These are phyloP conservation scores for Argynnis bischoffii DNA, from an alignment of 2,888 invertebrate species.

Conservation along the genomic window DNA sequence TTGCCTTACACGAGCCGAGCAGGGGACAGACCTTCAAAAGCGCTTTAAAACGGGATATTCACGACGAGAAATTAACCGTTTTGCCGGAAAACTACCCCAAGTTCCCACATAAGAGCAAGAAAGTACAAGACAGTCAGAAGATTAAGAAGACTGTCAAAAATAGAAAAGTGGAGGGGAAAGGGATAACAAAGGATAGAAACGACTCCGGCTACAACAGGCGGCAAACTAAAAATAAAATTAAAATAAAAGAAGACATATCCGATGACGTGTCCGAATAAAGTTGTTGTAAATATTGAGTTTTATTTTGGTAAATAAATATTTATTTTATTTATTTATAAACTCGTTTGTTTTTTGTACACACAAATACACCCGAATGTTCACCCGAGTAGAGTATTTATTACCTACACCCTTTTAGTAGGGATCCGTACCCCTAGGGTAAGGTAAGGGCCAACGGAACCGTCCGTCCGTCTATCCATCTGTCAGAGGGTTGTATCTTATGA, in stretches of 20 bases:
- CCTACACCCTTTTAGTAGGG: too few species aligned
- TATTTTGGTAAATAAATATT: neutral
- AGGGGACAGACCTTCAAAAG: constrained; percentile 76
- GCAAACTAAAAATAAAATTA: constrained; percentile 63
- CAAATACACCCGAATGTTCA: too few species aligned
- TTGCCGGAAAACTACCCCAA: constrained; percentile 46
- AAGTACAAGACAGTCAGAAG: constrained; percentile 45
- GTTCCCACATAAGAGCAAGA: constrained; percentile 49
- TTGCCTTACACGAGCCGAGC: constrained; percentile 71
- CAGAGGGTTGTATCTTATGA: too few species aligned
- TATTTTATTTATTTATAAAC: too few species aligned
- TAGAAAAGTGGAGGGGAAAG: constrained; percentile 65
- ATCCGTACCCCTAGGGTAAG: too few species aligned
- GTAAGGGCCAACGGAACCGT: too few species aligned
- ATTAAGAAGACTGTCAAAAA: constrained; percentile 53
- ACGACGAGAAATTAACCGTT: constrained; percentile 47
- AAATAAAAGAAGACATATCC: constrained; percentile 66
- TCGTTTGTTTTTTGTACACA: too few species aligned
- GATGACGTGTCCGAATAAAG: constrained; percentile 65
- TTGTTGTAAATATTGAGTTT: neutral
- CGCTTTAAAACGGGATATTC: constrained; percentile 64
- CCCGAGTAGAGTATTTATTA: too few species aligned
- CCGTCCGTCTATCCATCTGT: too few species aligned
- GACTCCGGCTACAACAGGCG: constrained; percentile 59
- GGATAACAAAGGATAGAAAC: constrained; percentile 60